Evolutionary conservation across 2,888 invertebrate genomes (phyloP).

Genomic region (Hypomecis punctinalis): DNA sequence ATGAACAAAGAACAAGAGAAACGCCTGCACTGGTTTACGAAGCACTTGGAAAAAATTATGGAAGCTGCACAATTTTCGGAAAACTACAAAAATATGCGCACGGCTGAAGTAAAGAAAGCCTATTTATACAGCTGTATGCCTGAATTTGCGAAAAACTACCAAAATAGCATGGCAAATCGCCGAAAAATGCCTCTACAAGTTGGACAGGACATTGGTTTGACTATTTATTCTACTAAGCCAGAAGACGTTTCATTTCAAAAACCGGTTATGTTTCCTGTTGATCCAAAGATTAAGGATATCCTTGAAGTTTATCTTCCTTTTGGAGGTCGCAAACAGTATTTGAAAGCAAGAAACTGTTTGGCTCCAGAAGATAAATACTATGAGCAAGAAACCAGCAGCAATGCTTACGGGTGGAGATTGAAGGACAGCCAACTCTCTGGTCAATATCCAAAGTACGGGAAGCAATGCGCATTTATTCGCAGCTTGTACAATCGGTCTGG

Average conservation of each 20-base stretch:
- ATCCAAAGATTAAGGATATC: constrained; percentile 25
- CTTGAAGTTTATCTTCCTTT: constrained; percentile 27
- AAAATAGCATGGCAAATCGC: constrained; percentile 24
- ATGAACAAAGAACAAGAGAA: constrained; percentile 40
- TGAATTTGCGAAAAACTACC: constrained; percentile 21
- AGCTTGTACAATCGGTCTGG: constrained; percentile 43
- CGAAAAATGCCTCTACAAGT: constrained; percentile 27
- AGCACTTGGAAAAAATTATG: constrained; percentile 31
- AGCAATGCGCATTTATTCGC: constrained; percentile 28
- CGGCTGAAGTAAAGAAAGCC: constrained; percentile 22
- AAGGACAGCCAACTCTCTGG: constrained; percentile 34
- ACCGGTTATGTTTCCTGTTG: constrained; percentile 35
- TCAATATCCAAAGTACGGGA: constrained; percentile 26
- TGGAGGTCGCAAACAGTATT: constrained; percentile 41
- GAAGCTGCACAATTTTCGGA: constrained; percentile 21
- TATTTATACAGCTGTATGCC: constrained; percentile 23
- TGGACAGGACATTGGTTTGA: neutral
- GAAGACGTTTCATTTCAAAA: constrained; percentile 7
- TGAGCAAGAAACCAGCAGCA: constrained; percentile 46
- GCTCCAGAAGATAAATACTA: constrained; percentile 48
- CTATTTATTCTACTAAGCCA: neutral
- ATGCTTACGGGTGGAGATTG: constrained; percentile 46
- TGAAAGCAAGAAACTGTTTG: constrained; percentile 41
- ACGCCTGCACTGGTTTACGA: constrained; percentile 44
- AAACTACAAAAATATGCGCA: constrained; percentile 21